Evolutionary conservation across 2,113 vertebrate genomes (phyloP), one percentile per base, ranked within the genome.

Genomic region (Dissostichus mawsoni): DNA sequence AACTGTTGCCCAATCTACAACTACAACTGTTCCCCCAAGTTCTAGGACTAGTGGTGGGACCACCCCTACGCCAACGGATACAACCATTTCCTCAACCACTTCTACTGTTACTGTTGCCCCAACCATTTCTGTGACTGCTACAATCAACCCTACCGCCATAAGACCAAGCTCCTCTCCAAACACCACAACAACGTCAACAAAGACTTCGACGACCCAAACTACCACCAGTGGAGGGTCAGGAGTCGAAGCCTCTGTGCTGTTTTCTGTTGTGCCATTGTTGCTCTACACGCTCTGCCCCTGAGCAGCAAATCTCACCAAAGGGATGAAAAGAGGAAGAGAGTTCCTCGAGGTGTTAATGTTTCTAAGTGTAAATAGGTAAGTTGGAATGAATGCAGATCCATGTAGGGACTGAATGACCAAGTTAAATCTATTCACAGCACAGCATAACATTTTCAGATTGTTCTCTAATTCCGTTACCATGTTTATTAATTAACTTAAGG

Each of bases 171-270:
- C 44, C 36, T 6, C 45, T 20, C 48, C 55, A 44, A 10, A 13
- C 45, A 52, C 50, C 14, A 20, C 4, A 0, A 0, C 14, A 5
- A 4, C 2, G 1, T 13, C 45, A 12, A 56, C 1, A 9, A n/a
- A 5, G 20, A 50, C 16, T 3, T 5, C 23, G 8, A 20, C 45
- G 12, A 41, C 25, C 5, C 7, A 48, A 13, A 3, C 14, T 14
- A 63, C 45, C 25, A 52, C 51, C 11, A 77, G 1, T 20, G 63
- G 77, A 58, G 50, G 76, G 56, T 52, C 66, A 14, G 52, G 0
- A 7, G 9, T 76, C 18, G 82, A 11, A 45, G 66, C 47, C 0
- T 90, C 81, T 64, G 53, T 86, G 16, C 17, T 87, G 41, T 23
- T 84, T 11, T 52, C 48, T 67, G 14, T 68, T 2, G 36, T 58